Evolutionary conservation across 2,113 vertebrate species (phyloP).

Genomic region (Nannospalax galili): DNA sequence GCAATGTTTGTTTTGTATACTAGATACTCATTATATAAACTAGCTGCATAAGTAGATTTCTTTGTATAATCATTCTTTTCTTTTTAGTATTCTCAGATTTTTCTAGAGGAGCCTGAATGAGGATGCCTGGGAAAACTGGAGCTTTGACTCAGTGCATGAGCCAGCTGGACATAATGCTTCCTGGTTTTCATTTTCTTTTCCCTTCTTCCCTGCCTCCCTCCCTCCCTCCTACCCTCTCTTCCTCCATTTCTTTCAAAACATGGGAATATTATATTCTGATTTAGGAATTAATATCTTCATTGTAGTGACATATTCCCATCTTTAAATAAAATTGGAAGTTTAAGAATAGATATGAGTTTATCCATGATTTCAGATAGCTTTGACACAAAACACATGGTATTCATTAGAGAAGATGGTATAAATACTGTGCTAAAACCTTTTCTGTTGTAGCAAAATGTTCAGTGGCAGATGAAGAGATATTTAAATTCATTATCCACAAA

Average conservation of each 20-base stretch:
- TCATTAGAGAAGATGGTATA: conserved; percentile 27
- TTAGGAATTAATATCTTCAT: background rate
- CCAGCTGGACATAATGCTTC: background rate
- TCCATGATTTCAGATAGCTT: background rate
- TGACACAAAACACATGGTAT: background rate
- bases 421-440: background rate
- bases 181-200: background rate
- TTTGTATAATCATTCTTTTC: background rate
- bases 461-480: background rate
- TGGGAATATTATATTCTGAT: background rate
- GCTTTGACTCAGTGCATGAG: background rate
- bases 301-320: background rate
- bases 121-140: background rate
- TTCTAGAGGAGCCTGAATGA: background rate
- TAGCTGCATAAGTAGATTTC: background rate
- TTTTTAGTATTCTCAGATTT: conserved; percentile 4
- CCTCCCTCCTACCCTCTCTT: too few relatives aligned
- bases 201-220: too few relatives aligned
- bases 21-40: background rate
- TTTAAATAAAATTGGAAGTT: conserved; percentile 43
- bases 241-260: background rate
- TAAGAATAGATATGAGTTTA: background rate
- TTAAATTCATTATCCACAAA: background rate
- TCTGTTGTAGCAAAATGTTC: background rate
- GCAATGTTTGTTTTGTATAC: background rate